Evolutionary conservation across 2,888 invertebrate species (phyloP), one percentile per base, ranked within the genome.

Genomic region (Cactoblastis cactorum): DNA sequence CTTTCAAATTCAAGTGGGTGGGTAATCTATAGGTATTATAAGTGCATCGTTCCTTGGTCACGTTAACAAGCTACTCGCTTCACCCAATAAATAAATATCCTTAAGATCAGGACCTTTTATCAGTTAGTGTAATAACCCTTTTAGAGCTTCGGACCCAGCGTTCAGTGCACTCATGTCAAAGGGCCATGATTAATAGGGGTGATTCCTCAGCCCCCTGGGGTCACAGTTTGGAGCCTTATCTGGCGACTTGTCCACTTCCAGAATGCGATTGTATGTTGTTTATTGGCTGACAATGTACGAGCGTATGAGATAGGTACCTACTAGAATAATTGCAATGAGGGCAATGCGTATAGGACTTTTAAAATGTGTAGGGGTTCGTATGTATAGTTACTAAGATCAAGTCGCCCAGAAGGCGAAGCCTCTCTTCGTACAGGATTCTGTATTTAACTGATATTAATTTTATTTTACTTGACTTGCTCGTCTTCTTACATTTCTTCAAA

Each of bases 161-260:
- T 43, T 43, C 43, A 43, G 14, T 43, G 43, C 43, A 28, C 43
- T 43, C 43, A 15, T 28, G 43, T 67, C 65, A 58, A 65, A 57
- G 56, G 56, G 41, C 2, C 43, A 17, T 48, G 43, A 49, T 49
- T 49, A 49, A 41, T 41, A 33, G 32, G 33, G 43, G 19, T 33
- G 34, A 17, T 39, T 18, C 41, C 35, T 48, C 61, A 58, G 76
- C 71, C 74, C 72, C 58, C 54, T 57, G 61, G 54, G 66, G 67
- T 65, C 62, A 60, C 56, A 56, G 67, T 73, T 69, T 69, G 65
- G 68, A 70, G 62, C 63, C 56, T 67, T 72, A 72, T 73, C 69
- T 57, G 54, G 57, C 62, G 33, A 58, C 11, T 15, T 12, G 35
- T 22, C 24, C 28, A 17, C 15, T 43, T 12, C 28, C 22, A 41